Base-by-base conservation (phyloP, 2,888 invertebrate genomes). In the Bibio marci region DNA sequence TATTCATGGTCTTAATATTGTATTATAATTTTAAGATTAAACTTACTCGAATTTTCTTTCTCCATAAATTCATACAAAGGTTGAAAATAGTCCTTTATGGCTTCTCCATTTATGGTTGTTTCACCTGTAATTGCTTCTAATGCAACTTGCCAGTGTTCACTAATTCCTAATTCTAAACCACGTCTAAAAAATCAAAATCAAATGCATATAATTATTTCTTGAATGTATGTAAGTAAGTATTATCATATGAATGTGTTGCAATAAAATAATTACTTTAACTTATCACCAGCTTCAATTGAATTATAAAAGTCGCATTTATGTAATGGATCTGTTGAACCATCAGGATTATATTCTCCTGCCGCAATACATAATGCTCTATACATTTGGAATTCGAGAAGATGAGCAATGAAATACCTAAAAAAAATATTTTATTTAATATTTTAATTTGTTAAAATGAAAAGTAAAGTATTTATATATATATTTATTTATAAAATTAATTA, bases 351-450 rank as follows among this genome's bases (percentile, higher is more conserved):
- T 49, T 81, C 67, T 30, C 73, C 76, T 5, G 79, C 75, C 44
- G 62, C 69, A 41, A 64, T 68, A 51, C 85, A 85, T 30, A 85
- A 58, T 2, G 78, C 69, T 48, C 71, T 64, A 47, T 81, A 73
- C 47, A 85, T 76, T 63, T 83, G 83, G 56, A 83, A 86, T 57
- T 85, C 80, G 25, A 85, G 56, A 13, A 85, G 69, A 50, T 73
- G 73, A 12, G 78, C 75, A 42, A 82, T 69, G 48, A 72, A 62
- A 48, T 52, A 59, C 53, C 34, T 34, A 13, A 3, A 12, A n/a
- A n/a, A 6, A 30, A 30, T 6, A 7, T 6, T 30, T 19, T 3
- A 34, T 19, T 12, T 18, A n/a, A n/a, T n/a, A n/a, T n/a, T n/a
- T 19, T 10, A 34, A 34, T 19, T 18, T 22, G 19, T 8, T 15